These are phyloP conservation scores for Zele albiditarsus DNA, from an alignment of 2,888 invertebrate species.

Conservation along the genomic window DNA sequence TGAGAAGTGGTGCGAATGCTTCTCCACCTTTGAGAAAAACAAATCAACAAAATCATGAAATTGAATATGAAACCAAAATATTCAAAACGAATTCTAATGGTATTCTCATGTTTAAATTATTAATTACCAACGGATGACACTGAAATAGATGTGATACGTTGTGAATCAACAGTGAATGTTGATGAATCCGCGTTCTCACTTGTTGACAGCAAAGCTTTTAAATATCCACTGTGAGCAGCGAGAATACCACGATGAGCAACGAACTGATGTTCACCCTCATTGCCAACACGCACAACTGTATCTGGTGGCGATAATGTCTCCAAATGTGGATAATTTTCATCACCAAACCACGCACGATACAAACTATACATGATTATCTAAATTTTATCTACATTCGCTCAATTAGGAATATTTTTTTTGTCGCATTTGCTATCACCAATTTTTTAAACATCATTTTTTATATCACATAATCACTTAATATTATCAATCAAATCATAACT, in stretches of 20 bases:
- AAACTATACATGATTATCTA: conserved; percentile 69
- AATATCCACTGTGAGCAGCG: conserved; percentile 81
- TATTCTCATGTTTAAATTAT: not conserved
- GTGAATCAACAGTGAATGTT: conserved; percentile 44
- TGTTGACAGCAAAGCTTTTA: conserved; percentile 78
- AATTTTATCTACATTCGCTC: not conserved
- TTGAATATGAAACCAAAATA: not conserved
- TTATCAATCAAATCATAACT: not conserved
- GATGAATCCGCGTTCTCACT: conserved; percentile 49
- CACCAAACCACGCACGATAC: conserved; percentile 73
- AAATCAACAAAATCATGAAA: not conserved
- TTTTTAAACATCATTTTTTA: not conserved
- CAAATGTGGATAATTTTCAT: conserved; percentile 61
- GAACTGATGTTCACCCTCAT: conserved; percentile 78
- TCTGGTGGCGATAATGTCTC: conserved; percentile 75
- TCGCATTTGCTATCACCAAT: not conserved
- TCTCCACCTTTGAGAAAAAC: conserved; percentile 63
- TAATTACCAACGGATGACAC: conserved; percentile 69
- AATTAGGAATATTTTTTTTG: not conserved
- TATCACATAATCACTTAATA: not conserved
- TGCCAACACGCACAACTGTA: conserved; percentile 79
- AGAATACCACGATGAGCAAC: conserved; percentile 80
- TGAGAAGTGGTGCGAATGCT: conserved; percentile 79
- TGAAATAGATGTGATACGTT: conserved; percentile 63
- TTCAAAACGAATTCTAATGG: not conserved